Percentiles rank a stretch among this genome's conserved stretches.
phyloP scores from a whole-genome alignment of 1,140 invertebrate genomes.

The Latrodectus geometricus region DNA sequence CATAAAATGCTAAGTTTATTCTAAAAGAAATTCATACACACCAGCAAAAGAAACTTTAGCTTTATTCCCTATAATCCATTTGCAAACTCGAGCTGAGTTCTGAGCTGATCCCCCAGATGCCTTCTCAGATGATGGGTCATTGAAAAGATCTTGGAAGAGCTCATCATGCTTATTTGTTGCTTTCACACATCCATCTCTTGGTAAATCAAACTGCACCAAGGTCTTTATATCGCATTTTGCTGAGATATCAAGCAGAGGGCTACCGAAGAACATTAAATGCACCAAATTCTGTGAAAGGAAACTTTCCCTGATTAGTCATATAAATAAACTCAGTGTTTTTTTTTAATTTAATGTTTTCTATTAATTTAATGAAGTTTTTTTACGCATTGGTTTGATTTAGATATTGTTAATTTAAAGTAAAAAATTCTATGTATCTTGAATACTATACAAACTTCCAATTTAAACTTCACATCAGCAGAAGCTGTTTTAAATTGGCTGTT shows the following conservation, averaged over 20 bases:
- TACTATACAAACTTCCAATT: too few species aligned
- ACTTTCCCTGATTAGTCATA: not conserved
- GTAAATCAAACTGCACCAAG: constrained; percentile 4
- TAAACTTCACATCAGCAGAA: too few species aligned
- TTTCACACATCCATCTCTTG: constrained; percentile 13
- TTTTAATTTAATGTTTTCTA: too few species aligned
- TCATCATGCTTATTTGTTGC: not conserved
- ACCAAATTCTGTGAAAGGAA: not conserved
- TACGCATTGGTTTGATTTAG: too few species aligned
- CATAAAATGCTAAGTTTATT: too few species aligned
- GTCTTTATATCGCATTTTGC: not conserved
- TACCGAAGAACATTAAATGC: constrained; percentile 18
- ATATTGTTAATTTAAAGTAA: too few species aligned
- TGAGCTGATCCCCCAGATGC: constrained; percentile 39
- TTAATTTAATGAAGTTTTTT: too few species aligned
- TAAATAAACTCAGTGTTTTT: too few species aligned
- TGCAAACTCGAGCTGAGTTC: constrained; percentile 27
- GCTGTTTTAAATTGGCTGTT: too few species aligned
- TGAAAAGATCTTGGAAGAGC: constrained; percentile 6
- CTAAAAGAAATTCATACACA: not conserved
- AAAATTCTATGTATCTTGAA: too few species aligned
- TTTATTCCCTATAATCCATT: constrained; percentile 12
- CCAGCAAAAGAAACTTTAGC: constrained; percentile 15
- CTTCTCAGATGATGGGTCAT: not conserved
- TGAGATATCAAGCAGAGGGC: constrained; percentile 34